A percentile compares a stretch with the other conserved stretches of the same genome.
Conservation (phyloP, 2,113 vertebrate genomes). For the Eclectus roratus region DNA sequence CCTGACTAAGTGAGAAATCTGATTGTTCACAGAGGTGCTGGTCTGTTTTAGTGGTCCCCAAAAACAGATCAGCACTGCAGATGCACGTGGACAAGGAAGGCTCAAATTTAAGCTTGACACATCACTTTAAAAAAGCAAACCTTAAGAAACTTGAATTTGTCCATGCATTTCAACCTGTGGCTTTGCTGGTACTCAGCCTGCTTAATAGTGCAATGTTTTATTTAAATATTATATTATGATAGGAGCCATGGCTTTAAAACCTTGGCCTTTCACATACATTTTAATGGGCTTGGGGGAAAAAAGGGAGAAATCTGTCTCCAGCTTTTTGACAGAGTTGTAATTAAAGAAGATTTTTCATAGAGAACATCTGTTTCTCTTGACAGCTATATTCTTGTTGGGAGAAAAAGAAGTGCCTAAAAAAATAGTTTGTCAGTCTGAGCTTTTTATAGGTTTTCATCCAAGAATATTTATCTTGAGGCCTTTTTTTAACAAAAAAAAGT, state of each 20-base stretch:
- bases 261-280: not conserved
- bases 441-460: conserved; percentile 51
- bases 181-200: not conserved
- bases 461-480: conserved; percentile 38
- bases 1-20: not conserved
- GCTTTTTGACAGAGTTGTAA: conserved; percentile 45
- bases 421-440: conserved; percentile 55
- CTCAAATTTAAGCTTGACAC: not conserved
- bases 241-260: not conserved
- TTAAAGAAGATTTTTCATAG: conserved; percentile 52
- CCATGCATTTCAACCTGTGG: not conserved
- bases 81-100: accelerated
- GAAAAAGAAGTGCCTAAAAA: conserved; percentile 53
- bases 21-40: not conserved
- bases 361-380: conserved; percentile 65
- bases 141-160: not conserved
- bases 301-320: not conserved
- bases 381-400: conserved; percentile 64
- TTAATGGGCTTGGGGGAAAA: not conserved
- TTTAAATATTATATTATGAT: not conserved
- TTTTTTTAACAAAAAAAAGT: not conserved
- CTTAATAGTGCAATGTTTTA: not conserved
- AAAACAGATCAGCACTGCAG: not conserved
- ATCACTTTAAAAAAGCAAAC: not conserved
- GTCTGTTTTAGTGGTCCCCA: not conserved